Evolutionary conservation across 1,140 invertebrate species (phyloP), one percentile per base, ranked within the genome.

Genomic region (Drosophila parvula): DNA sequence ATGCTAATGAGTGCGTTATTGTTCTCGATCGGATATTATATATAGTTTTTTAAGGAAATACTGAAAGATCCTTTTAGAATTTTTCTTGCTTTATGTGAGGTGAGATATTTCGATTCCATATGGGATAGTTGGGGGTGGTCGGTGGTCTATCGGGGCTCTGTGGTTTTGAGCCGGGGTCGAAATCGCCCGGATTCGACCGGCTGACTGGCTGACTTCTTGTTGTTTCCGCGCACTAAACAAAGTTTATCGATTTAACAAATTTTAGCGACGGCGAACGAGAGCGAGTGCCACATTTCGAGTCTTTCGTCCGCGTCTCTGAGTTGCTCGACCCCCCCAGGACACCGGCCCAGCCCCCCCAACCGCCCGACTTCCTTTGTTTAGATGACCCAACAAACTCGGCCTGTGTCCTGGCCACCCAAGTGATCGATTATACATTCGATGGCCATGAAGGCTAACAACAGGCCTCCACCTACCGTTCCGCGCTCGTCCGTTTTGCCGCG

Each of bases 241-340:
- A 88, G 80, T 88, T 84, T 88, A 88, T 88, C 84, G 84, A 88
- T 88, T 89, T 89, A 88, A 88, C 84, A 88, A 88, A 84, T 82
- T 55, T 86, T 69, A 69, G 78, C 79, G 79, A 80, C 74, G 83
- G 50, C 44, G 47, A 69, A 67, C 32, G 48, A 63, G 80, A 74
- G 59, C 77, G 63, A 85, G 71, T 88, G 83, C 77, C 84, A 88
- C 83, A 88, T 78, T 88, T 75, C 51, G 73, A 63, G 58, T 62
- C 67, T 60, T 51, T 47, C 64, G 55, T 58, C 65, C 58, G 34
- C 64, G 38, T 18, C 59, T 53, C 47, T 16, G 36, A 69, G 65
- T 32, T 16, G 28, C 79, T 75, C 65, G 56, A 64, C 71, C 63
- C 36, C 38, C 34, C 5, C n/a, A 22, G 22, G 22, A 22, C 22